Percentiles rank a stretch among this genome's conserved stretches.
Conservation (phyloP, 2,797 vertebrate species). For the Lateolabrax maculatus region DNA sequence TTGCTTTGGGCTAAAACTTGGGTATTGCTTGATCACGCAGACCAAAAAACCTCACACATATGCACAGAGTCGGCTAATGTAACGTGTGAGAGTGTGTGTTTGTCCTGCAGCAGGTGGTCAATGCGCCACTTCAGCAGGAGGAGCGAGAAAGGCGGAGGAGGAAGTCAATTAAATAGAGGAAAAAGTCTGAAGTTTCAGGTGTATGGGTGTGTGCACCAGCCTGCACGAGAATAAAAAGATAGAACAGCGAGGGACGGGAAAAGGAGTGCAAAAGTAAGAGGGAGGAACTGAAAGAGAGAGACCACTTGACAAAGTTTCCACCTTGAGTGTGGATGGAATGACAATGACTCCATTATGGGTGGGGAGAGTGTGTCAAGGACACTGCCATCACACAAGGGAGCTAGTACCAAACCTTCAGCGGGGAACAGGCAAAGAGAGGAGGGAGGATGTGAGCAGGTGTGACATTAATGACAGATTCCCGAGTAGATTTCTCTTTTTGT, state of each 20-base stretch:
- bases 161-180: conserved; percentile 31
- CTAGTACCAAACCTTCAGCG: conserved; percentile 25
- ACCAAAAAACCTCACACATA: conserved; percentile 29
- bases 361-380: conserved; percentile 58
- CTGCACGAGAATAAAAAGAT: conserved; percentile 11
- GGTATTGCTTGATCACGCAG: conserved; percentile 64
- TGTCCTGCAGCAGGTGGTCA: conserved; percentile 35
- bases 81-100: conserved; percentile 19
- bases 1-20: conserved; percentile 68
- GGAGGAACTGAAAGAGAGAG: conserved; percentile 47
- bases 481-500: conserved; percentile 31
- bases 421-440: background rate
- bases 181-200: conserved; percentile 20
- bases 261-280: conserved; percentile 24
- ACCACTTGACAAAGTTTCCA: conserved; percentile 71
- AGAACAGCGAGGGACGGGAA: conserved; percentile 32
- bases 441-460: conserved; percentile 9
- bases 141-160: background rate
- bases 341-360: conserved; percentile 58
- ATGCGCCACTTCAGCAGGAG: background rate
- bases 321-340: conserved; percentile 65
- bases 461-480: conserved; percentile 33
- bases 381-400: conserved; percentile 33
- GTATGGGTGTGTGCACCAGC: background rate
- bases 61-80: conserved; percentile 16